Evolutionary conservation across 2,113 vertebrate genomes (phyloP).

Genomic region (Archilochus colubris): DNA sequence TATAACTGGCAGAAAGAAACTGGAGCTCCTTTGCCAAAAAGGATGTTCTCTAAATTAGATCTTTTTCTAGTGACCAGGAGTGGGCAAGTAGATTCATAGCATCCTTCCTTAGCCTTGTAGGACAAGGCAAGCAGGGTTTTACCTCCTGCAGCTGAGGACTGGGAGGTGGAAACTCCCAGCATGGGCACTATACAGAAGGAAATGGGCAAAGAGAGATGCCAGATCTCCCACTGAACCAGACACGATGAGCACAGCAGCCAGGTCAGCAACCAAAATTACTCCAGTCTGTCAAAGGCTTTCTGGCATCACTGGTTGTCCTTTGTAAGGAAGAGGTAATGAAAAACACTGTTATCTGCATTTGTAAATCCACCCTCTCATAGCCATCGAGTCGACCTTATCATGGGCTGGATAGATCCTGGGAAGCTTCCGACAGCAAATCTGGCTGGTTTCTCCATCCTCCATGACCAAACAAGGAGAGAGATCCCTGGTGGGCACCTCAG

Average conservation of each 20-base stretch:
- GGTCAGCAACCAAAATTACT: rapidly evolving
- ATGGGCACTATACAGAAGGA: rapidly evolving
- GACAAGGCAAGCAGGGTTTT: background rate
- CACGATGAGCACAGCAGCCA: background rate
- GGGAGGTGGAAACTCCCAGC: background rate
- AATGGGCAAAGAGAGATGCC: background rate
- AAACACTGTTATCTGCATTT: background rate
- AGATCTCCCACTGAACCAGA: background rate
- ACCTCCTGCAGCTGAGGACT: background rate
- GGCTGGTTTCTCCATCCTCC: background rate
- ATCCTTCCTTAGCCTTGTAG: background rate
- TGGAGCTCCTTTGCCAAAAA: background rate
- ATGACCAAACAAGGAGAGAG: background rate
- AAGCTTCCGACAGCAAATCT: background rate
- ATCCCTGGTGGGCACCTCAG: background rate
- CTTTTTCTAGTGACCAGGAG: background rate
- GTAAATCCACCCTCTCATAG: background rate
- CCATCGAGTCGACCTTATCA: rapidly evolving
- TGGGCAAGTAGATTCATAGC: background rate
- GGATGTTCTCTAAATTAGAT: background rate
- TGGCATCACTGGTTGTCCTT: background rate
- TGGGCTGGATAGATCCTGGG: background rate
- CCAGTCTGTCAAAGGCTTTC: background rate
- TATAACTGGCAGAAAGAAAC: background rate
- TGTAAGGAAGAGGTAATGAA: background rate